Conservation (phyloP, 2,797 vertebrate species). For the Danionella dracula region DNA sequence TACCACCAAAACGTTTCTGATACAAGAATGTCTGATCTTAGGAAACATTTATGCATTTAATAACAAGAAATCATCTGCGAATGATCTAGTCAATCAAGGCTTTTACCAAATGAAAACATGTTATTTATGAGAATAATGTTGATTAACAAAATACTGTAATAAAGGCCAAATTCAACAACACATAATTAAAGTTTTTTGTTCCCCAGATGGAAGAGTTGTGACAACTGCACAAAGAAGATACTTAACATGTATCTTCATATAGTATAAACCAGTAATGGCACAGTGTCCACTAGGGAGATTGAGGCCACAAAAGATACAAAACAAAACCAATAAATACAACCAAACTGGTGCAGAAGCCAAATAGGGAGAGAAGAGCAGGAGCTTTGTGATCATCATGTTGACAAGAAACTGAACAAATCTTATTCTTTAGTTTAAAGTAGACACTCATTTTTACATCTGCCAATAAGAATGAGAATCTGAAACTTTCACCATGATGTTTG, state of each 20-base stretch:
- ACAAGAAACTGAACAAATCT: too few species aligned
- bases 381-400: too few species aligned
- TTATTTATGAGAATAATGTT: too few species aligned
- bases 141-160: neutral
- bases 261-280: slow-evolving; percentile 21
- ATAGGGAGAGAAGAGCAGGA: neutral
- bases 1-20: neutral
- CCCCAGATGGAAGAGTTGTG: neutral
- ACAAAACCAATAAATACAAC: slow-evolving; percentile 37
- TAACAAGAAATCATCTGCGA: slow-evolving; percentile 14
- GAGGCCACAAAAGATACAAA: neutral
- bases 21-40: slow-evolving; percentile 1
- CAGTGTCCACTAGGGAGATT: neutral
- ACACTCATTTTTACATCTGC: too few species aligned
- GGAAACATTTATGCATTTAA: slow-evolving; percentile 40
- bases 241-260: neutral
- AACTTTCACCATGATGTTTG: slow-evolving; percentile 28
- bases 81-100: neutral
- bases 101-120: neutral
- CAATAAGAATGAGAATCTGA: neutral
- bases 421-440: too few species aligned
- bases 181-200: slow-evolving; percentile 10
- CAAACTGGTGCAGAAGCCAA: neutral
- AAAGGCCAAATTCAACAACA: neutral
- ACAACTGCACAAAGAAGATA: neutral